Evolutionary conservation across 2,113 vertebrate genomes (phyloP).

Genomic region (Diadophis punctatus): DNA sequence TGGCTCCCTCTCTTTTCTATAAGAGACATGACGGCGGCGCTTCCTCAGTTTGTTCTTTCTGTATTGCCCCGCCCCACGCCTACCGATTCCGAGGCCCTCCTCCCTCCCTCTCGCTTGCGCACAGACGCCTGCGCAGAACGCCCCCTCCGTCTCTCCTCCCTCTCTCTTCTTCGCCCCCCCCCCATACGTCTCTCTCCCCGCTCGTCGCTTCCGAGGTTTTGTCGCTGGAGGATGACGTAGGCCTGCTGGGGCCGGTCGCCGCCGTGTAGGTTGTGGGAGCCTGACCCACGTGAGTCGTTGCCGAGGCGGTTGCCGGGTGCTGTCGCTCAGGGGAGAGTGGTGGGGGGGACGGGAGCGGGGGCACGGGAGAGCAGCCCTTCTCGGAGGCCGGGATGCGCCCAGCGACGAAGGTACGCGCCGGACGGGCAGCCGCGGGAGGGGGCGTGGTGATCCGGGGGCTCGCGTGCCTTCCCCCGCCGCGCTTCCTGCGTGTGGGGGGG

Average conservation of each 20-base stretch:
- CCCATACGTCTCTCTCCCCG: not conserved
- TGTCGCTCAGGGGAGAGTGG: not conserved
- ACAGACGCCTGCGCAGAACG: not conserved
- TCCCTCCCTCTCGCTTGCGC: not conserved
- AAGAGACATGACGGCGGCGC: not conserved
- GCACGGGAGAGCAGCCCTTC: not conserved
- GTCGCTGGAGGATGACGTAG: not conserved
- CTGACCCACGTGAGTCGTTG: constrained; percentile 16
- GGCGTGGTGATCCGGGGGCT: constrained; percentile 3
- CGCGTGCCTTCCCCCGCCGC: not conserved
- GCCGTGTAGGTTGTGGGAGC: not conserved
- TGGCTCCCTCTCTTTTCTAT: not conserved
- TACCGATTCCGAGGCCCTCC: not conserved
- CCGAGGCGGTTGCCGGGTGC: not conserved
- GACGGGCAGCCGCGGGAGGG: not conserved
- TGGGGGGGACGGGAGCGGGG: not conserved
- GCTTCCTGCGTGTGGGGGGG: not conserved
- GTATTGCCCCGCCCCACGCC: not conserved
- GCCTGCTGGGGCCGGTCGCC: not conserved
- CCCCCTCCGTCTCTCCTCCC: not conserved
- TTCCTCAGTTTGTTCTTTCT: not conserved
- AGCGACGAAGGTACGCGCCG: constrained; percentile 9
- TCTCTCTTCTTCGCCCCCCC: not conserved
- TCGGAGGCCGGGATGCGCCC: constrained; percentile 6
- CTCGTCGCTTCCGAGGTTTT: not conserved